Evolutionary conservation across 2,797 vertebrate genomes (phyloP), one percentile per base, ranked within the genome.

Genomic region (Diceros bicornis): DNA sequence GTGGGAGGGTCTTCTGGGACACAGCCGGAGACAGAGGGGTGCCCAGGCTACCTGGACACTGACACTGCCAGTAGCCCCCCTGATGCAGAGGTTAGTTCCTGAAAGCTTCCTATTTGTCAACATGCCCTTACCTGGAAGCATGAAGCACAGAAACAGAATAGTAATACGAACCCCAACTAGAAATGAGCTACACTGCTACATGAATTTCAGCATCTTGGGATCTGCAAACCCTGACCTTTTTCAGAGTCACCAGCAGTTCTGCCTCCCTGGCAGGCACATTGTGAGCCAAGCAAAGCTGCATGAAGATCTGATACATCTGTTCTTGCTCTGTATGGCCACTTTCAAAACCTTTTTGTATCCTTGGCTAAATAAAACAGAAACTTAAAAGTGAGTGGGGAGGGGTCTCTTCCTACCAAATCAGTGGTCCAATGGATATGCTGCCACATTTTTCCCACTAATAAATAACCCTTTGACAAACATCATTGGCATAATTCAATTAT

Each of bases 51-150:
- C 34, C 68, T 57, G 75, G 75, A 21, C 52, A 25, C 50, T 75
- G 41, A 52, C 0, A 0, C 9, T 23, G 52, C 57, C 27, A 7
- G 25, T 0, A 14, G 47, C 10, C 41, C 34, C 29, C 11, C 0
- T 29, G 72, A 81, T 37, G 7, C 62, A 74, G 44, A 86, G 32
- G n/a, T 27, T 41, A 18, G 52, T 21, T 91, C 84, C 83, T 61
- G 18, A 32, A 87, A 89, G 32, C 7, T 62, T 75, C 34, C 12
- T 2, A 8, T 57, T 4, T 78, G 29, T 52, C 44, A 81, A 23
- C n/a, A 84, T 20, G 23, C 7, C 32, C 25, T 72, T 66, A n/a
- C 17, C 2, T 57, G 21, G 25, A 64, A 75, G 11, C 79, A 94
- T 25, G 57, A 17, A 72, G 57, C 44, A 71, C 37, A 64, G 81